Evolutionary conservation across 2,888 invertebrate genomes (phyloP), one percentile per base, ranked within the genome.

Genomic region (Cataglyphis altisquamis): DNA sequence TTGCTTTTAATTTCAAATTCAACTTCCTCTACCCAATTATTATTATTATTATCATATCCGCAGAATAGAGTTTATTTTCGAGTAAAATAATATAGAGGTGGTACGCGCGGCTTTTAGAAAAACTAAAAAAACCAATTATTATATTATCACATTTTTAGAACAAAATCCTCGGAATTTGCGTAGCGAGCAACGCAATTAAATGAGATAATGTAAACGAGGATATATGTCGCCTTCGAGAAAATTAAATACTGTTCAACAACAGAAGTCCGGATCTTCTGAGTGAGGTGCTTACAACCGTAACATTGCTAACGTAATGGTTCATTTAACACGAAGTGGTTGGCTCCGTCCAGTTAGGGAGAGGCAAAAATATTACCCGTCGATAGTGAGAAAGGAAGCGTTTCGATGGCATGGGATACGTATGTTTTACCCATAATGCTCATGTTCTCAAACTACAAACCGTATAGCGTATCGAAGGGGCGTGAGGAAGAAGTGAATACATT

Each of bases 261-360:
- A 87, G 87, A 90, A 90, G 86, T 88, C 86, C 88, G 86, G 88
- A 89, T 88, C 86, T 86, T 87, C 67, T 86, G 83, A n/a, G n/a
- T 86, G 85, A 88, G 87, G 86, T 87, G 85, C 83, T 74, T 74
- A 86, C 85, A 82, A 52, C 75, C 80, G 85, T 87, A 87, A 85
- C 87, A 83, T 83, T 86, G 84, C 87, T 83, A 72, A 85, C 88
- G 87, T 88, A 85, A 88, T 86, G 90, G 90, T 89, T 90, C 91
- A 86, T 91, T 91, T 90, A 90, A 87, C 86, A 82, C 81, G 82
- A 85, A 87, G 86, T 85, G 88, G 87, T 87, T 81, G 83, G 83
- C 75, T 89, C 74, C 90, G 88, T 91, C 90, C 90, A 88, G 90
- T 82, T 90, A 84, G 87, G 90, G 89, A 89, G 87, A 89, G 87